These are phyloP conservation scores for Dicranocentrus wangi DNA, from an alignment of 2,888 invertebrate genomes.

Conservation along the genomic window DNA sequence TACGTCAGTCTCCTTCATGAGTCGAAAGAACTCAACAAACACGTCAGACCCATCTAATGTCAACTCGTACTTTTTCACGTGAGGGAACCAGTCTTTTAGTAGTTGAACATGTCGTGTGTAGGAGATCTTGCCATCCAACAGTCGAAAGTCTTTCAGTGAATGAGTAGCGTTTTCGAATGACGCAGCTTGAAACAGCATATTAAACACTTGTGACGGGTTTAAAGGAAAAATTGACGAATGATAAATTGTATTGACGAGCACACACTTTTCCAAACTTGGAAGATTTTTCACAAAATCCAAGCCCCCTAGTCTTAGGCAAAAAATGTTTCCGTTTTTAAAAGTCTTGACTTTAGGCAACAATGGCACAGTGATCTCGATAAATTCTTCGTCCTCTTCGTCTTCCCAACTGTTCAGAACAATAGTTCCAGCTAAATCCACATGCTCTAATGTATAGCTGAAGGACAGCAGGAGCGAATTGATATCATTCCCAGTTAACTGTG, in stretches of 20 bases:
- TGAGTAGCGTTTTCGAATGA: conserved; percentile 1
- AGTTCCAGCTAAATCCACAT: conserved; percentile 25
- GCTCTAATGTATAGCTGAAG: conserved; percentile 15
- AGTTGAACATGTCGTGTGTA: conserved; percentile 9
- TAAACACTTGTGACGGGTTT: conserved; percentile 28
- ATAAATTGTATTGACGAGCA: conserved; percentile 10
- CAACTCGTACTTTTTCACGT: conserved; percentile 8
- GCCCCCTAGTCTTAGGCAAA: conserved; percentile 11
- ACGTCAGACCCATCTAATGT: conserved; percentile 29
- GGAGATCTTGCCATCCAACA: conserved; percentile 29
- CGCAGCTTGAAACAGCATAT: conserved; percentile 22
- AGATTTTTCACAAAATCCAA: conserved; percentile 37
- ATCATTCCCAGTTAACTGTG: background rate
- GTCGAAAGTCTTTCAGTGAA: conserved; percentile 15
- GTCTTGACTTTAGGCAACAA: conserved; percentile 20
- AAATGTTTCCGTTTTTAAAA: conserved; percentile 35
- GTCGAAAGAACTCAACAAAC: conserved; percentile 16
- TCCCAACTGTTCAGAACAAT: background rate
- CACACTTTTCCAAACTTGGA: conserved; percentile 31
- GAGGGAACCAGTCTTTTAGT: conserved; percentile 25
- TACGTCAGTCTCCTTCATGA: background rate
- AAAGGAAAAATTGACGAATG: conserved; percentile 36
- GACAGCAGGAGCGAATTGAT: background rate
- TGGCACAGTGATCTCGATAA: background rate
- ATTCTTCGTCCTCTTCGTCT: conserved; percentile 25